phyloP scores from a whole-genome alignment of 2,797 vertebrate species.

The Silurus lanzhouensis region DNA sequence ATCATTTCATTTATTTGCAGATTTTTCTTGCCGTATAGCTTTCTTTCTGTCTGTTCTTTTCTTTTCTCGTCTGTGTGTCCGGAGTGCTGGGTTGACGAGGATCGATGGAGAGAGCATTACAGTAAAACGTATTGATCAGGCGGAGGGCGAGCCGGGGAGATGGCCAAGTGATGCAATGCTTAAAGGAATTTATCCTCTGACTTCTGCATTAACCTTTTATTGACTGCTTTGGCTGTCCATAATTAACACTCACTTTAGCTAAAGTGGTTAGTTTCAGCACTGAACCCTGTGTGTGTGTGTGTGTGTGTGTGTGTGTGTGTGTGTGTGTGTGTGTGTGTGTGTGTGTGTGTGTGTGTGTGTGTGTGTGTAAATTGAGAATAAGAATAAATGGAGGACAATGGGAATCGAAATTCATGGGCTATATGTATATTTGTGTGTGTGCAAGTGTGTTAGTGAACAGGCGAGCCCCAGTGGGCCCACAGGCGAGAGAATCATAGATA shows the following conservation, averaged over 20 bases:
- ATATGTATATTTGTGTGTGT: conserved; percentile 56
- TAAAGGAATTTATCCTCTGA: conserved; percentile 98
- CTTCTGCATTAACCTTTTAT: conserved; percentile 99
- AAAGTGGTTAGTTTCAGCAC: conserved; percentile 92
- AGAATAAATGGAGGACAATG: conserved; percentile 46
- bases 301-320: conserved; percentile 55
- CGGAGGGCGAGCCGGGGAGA: conserved; percentile 85
- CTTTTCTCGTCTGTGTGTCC: conserved; percentile 34
- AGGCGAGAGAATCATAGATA: conserved; percentile 68
- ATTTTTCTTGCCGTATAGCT: conserved; percentile 67
- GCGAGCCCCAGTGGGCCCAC: conserved; percentile 56
- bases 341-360: conserved; percentile 39
- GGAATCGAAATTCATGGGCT: conserved; percentile 72
- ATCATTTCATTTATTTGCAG: neutral
- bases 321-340: conserved; percentile 65
- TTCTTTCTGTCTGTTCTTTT: conserved; percentile 24
- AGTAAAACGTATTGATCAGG: conserved; percentile 99
- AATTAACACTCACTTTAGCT: conserved; percentile 99
- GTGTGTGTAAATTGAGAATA: conserved; percentile 29
- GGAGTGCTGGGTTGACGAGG: conserved; percentile 34
- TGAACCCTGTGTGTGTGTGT: conserved; percentile 62
- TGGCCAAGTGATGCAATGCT: conserved; percentile 94
- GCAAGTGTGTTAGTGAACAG: conserved; percentile 38
- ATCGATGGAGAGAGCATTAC: conserved; percentile 92
- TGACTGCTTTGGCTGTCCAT: conserved; percentile 98